Evolutionary conservation across 2,888 invertebrate genomes (phyloP).

Genomic region (Allacma fusca): DNA sequence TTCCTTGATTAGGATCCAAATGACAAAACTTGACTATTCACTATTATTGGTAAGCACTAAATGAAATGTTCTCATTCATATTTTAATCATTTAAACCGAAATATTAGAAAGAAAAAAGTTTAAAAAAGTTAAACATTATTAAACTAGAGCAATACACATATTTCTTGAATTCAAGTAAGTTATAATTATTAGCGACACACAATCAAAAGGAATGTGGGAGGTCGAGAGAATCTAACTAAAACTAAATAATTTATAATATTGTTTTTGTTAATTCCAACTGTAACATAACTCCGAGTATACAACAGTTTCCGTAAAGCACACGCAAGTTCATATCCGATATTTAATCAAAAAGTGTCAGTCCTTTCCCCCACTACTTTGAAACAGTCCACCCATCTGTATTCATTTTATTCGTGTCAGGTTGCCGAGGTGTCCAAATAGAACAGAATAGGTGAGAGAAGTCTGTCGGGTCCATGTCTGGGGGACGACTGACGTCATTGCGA

Average conservation of each 20-base stretch:
- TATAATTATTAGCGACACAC: constrained; percentile 37
- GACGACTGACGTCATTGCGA: constrained; percentile 42
- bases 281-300: constrained; percentile 25
- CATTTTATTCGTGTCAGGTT: constrained; percentile 36
- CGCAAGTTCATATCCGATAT: not conserved
- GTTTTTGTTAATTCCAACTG: constrained; percentile 29
- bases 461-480: constrained; percentile 46
- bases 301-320: constrained; percentile 1
- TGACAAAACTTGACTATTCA: constrained; percentile 33
- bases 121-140: constrained; percentile 1
- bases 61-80: constrained; percentile 30
- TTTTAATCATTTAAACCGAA: constrained; percentile 26
- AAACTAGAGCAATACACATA: constrained; percentile 17
- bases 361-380: not conserved
- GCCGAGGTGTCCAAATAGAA: constrained; percentile 59
- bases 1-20: constrained; percentile 19
- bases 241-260: constrained; percentile 35
- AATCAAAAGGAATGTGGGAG: constrained; percentile 35
- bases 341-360: constrained; percentile 10
- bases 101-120: constrained; percentile 29
- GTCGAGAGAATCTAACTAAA: constrained; percentile 41
- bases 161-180: constrained; percentile 8
- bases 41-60: constrained; percentile 28
- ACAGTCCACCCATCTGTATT: constrained; percentile 40
- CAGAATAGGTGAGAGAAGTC: constrained; percentile 53